phyloP scores from a whole-genome alignment of 1,140 invertebrate genomes.

The Megathymus violae region DNA sequence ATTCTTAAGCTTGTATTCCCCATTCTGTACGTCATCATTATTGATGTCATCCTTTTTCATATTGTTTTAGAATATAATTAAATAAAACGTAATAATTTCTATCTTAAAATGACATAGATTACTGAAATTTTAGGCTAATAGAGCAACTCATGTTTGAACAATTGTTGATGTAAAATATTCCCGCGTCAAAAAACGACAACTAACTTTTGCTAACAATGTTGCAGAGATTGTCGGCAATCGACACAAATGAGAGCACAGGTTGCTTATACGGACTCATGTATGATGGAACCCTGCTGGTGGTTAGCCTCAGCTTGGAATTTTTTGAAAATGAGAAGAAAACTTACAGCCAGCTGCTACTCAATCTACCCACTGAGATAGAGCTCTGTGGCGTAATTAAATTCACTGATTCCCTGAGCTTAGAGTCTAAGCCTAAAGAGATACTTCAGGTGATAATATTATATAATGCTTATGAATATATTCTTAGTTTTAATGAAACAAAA shows the following conservation, averaged over 20 bases:
- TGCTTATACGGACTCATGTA: constrained; percentile 90
- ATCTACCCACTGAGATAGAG: constrained; percentile 90
- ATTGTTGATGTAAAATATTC: background rate
- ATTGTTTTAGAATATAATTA: constrained; percentile 11
- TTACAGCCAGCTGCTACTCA: constrained; percentile 85
- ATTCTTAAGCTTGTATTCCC: background rate
- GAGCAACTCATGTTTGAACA: background rate
- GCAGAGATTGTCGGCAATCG: constrained; percentile 72
- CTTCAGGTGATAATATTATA: constrained; percentile 79
- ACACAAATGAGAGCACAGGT: constrained; percentile 85
- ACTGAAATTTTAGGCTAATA: background rate
- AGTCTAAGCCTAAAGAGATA: constrained; percentile 85
- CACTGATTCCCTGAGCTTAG: constrained; percentile 82
- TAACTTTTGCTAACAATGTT: constrained; percentile 7
- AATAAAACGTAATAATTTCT: background rate
- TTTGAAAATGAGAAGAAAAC: constrained; percentile 83
- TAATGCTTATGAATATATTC: no score
- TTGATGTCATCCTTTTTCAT: background rate
- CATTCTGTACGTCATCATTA: constrained; percentile 19
- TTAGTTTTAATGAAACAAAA: no score
- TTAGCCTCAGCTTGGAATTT: constrained; percentile 86
- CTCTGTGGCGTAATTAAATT: constrained; percentile 89
- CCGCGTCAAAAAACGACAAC: background rate
- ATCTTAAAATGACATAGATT: background rate
- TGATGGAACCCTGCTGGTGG: constrained; percentile 87